Conservation (phyloP, 2,797 vertebrate genomes). For the Urocyon cinereoargenteus region DNA sequence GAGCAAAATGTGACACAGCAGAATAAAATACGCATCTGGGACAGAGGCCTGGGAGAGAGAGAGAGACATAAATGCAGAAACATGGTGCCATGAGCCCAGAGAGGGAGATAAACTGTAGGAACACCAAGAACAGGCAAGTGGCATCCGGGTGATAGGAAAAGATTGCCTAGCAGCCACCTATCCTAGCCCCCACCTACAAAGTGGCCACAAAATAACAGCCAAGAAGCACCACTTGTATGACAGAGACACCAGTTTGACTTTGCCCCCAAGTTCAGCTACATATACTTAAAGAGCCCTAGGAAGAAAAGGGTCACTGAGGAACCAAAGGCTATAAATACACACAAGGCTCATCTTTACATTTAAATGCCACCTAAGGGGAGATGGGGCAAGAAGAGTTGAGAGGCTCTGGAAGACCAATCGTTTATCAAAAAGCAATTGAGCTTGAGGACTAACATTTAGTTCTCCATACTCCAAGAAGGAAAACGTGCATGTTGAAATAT, state of each 20-base stretch:
- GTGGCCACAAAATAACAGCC: neutral
- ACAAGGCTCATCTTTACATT: neutral
- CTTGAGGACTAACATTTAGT: neutral
- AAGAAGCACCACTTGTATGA: neutral
- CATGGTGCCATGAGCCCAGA: neutral
- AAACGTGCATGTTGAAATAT: neutral
- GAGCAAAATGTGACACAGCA: neutral
- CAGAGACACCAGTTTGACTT: neutral
- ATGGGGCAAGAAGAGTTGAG: neutral
- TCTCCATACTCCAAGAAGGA: neutral
- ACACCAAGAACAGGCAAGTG: neutral
- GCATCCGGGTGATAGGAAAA: neutral
- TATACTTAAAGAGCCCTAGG: neutral
- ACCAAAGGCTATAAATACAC: neutral
- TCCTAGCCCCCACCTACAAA: neutral
- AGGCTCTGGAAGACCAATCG: neutral
- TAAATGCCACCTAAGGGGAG: neutral
- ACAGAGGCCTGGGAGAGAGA: neutral
- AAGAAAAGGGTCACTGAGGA: neutral
- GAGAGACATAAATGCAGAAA: neutral
- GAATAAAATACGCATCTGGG: neutral
- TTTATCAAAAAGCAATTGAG: neutral
- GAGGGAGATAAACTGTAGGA: neutral
- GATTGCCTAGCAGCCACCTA: no score
- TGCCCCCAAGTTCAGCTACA: neutral